Evolutionary conservation across 2,797 vertebrate genomes (phyloP).

Genomic region (Margarornis squamiger): DNA sequence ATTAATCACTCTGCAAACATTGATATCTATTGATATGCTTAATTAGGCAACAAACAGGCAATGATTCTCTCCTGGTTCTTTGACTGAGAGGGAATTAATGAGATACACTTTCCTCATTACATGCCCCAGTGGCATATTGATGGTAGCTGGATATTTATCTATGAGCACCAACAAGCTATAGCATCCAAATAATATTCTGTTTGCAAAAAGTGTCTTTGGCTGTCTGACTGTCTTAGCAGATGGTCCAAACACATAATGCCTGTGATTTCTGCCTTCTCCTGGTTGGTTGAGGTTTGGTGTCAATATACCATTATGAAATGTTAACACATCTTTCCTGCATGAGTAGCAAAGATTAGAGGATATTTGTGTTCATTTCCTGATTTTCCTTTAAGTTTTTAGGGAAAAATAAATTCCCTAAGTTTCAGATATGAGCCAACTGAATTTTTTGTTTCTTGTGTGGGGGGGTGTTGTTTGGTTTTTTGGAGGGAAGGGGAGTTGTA

Average conservation of each 20-base stretch:
- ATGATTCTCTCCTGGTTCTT: neutral
- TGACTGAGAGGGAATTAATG: neutral
- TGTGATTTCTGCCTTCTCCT: neutral
- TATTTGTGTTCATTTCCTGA: neutral
- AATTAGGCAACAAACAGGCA: neutral
- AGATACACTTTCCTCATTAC: neutral
- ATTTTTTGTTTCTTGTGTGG: neutral
- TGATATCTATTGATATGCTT: neutral
- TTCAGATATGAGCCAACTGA: neutral
- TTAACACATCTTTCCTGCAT: neutral
- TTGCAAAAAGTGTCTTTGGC: neutral
- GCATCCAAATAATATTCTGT: neutral
- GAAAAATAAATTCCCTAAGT: neutral
- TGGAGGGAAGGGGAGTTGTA: too few relatives aligned
- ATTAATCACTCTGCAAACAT: neutral
- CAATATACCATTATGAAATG: neutral
- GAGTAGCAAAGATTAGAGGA: neutral
- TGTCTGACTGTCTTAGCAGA: neutral
- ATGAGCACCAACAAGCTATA: neutral
- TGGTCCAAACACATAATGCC: neutral
- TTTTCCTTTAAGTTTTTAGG: neutral
- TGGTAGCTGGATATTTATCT: neutral
- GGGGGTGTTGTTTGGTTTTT: too few relatives aligned
- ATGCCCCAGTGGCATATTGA: neutral
- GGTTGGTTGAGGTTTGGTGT: neutral